Conservation (phyloP, 2,888 invertebrate genomes). For the Luperina nickerlii region DNA sequence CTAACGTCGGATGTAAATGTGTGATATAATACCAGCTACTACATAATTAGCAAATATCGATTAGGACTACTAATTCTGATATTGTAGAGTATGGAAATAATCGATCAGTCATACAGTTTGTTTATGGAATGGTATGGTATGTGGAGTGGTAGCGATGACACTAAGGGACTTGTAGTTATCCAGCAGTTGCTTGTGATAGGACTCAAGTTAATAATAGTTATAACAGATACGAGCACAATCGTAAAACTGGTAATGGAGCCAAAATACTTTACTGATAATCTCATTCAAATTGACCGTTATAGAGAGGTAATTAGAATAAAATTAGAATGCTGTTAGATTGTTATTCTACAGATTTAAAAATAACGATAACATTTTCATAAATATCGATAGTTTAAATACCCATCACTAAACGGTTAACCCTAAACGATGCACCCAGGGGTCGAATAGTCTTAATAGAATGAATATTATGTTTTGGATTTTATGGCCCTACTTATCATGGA, state of each 20-base stretch:
- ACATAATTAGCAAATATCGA: conserved; percentile 22
- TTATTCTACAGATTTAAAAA: neutral
- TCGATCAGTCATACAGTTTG: neutral
- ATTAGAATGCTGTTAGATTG: too few relatives aligned
- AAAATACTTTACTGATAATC: conserved; percentile 26
- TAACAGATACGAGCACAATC: neutral
- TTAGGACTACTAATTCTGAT: neutral
- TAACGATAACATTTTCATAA: neutral
- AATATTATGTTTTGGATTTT: conserved; percentile 76
- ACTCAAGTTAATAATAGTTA: neutral
- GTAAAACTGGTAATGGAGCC: conserved; percentile 19
- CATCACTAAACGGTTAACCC: conserved; percentile 70
- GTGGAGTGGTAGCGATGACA: neutral
- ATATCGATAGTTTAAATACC: conserved; percentile 33
- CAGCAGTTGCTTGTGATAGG: neutral
- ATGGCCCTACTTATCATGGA: conserved; percentile 66
- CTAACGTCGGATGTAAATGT: conserved; percentile 11
- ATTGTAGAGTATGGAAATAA: neutral
- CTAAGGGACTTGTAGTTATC: neutral
- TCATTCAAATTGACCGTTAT: neutral
- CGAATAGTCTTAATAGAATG: conserved; percentile 78
- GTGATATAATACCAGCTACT: conserved; percentile 28
- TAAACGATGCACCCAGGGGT: conserved; percentile 79
- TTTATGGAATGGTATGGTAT: neutral
- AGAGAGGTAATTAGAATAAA: conserved; percentile 5